These are phyloP conservation scores for Pseudochirops cupreus DNA, from an alignment of 2,797 vertebrate species.

Conservation along the genomic window DNA sequence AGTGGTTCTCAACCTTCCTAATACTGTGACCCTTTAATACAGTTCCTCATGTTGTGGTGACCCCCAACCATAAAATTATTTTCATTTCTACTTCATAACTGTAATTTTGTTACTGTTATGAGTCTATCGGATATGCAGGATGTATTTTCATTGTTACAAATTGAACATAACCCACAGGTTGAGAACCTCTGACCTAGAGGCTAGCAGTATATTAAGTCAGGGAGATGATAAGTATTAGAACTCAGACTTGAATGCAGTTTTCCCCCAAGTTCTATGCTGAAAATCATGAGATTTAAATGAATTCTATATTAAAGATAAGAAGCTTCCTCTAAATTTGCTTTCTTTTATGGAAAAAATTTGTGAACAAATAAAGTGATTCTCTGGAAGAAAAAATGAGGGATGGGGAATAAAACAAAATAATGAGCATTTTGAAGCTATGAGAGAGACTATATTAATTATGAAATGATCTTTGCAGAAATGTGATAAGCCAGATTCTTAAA, in stretches of 20 bases:
- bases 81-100: too few relatives aligned
- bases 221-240: background rate
- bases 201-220: background rate
- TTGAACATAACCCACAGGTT: too few relatives aligned
- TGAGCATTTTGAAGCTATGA: background rate
- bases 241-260: background rate
- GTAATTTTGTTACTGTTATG: too few relatives aligned
- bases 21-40: too few relatives aligned
- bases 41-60: too few relatives aligned
- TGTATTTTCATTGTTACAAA: too few relatives aligned
- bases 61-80: too few relatives aligned
- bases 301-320: background rate
- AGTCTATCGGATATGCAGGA: too few relatives aligned
- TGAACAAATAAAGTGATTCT: conserved; percentile 35
- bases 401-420: background rate
- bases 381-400: conserved; percentile 13
- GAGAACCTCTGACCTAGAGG: too few relatives aligned
- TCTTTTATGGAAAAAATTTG: background rate
- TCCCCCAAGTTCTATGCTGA: background rate
- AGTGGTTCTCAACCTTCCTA: too few relatives aligned
- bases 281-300: background rate
- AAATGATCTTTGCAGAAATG: background rate
- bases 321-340: background rate
- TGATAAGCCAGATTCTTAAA: background rate
- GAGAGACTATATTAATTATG: conserved; percentile 24